Evolutionary conservation across 2,113 vertebrate species (phyloP), one percentile per base, ranked within the genome.

Genomic region (Gallinago paraguaiae): DNA sequence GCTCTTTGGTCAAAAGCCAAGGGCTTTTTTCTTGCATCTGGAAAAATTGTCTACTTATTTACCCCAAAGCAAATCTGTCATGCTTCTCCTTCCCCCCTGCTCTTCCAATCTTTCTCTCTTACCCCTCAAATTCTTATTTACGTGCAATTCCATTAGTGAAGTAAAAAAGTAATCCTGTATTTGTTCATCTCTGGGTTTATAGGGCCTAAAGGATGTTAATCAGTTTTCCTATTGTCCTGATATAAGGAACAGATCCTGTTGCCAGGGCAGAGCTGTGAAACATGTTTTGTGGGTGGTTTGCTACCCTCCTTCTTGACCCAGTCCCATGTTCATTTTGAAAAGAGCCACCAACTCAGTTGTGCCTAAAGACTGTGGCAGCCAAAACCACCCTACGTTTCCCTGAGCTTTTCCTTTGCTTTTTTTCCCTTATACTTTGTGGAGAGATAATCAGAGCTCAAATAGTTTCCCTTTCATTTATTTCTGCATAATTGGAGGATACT

Each of bases 61-160:
- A n/a, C 28, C 4, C 10, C n/a, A 56, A 67, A 86, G 20, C 11
- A 78, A 88, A 57, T 24, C 63, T 65, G 6, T 65, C 30, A 7
- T 33, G 20, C 33, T n/a, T 11, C 31, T 8, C 33, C 33, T 19
- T 46, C 19, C 19, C 8, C 31, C 17, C 20, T 39, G 39, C 2
- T 13, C 30, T 19, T 25, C 31, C 6, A 41, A 25, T 25, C 31
- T 56, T 5, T 51, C 13, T 50, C 27, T 46, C 24, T 9, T 8
- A 18, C 2, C 4, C 7, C 10, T 4, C 17, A 22, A 0, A 63
- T 65, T 28, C 1, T 2, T 9, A 13, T 6, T 2, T 35, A 9
- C 7, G 5, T 67, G 14, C 28, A 28, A 50, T 50, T 71, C 46
- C 25, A 13, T 10, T 70, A 5, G 0, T 60, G 63, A 27, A 60